Base-by-base conservation (phyloP, 2,888 invertebrate genomes). In the Dasysyrphus tricinctus region DNA sequence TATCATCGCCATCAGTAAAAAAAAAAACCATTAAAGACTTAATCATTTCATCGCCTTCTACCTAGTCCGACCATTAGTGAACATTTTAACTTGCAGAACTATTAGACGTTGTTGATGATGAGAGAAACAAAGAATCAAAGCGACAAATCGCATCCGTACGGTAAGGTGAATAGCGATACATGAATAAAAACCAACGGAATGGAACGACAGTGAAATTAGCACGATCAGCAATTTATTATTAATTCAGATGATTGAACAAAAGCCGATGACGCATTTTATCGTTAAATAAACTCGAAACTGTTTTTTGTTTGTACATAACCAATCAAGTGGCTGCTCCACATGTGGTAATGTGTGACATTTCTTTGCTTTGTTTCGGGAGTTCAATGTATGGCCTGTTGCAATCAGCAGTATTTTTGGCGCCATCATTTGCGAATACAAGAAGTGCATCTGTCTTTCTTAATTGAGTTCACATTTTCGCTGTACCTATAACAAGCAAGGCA, bases 401-500 rank as follows among this genome's bases (percentile, higher is more conserved):
- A 37, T 69, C 37, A 0, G 54, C 69, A 69, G 54, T 70, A 54
- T 54, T 69, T 69, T 69, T 77, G 84, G 85, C 85, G 85, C 85
- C 85, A 78, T 32, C 77, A 24, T 57, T 37, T 32, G 67, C 24
- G 32, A 69, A 63, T 49, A 37, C 29, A 32, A 32, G 69, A 77
- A 73, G 24, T 67, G 61, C 67, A 73, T 14, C 69, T 51, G 69
- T 69, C 69, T 54, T 69, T 70, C 73, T 76, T 81, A 81, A 85
- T 85, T 81, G 80, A 84, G 76, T 80, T 80, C 84, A 84, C 77
- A 85, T 77, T 81, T 54, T 47, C 69, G 47, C 42, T 73, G 65
- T 54, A 67, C 51, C 59, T 63, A 63, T 63, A 63, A 24, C 24
- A 24, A 24, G 24, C 24, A 24, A 24, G 24, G 49, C 19, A 19